Evolutionary conservation across 1,140 invertebrate species (phyloP).

Genomic region (Meloidogyne chitwoodi): DNA sequence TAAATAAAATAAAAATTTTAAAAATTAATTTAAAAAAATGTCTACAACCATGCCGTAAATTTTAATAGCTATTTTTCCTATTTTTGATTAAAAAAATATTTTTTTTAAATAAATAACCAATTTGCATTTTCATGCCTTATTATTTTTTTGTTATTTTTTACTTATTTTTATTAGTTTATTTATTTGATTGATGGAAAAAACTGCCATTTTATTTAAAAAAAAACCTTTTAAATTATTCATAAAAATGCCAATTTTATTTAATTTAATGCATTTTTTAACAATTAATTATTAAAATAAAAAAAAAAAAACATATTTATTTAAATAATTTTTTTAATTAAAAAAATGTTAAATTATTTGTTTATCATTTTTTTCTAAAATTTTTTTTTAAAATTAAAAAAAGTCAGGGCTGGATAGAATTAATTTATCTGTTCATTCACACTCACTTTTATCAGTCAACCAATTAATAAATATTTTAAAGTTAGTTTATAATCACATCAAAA

Average conservation of each 20-base stretch:
- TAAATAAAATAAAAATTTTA: too few relatives aligned
- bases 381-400: too few relatives aligned
- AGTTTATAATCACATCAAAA: too few relatives aligned
- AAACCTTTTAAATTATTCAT: neutral
- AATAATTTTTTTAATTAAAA: neutral
- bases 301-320: neutral
- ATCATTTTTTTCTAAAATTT: too few relatives aligned
- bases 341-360: neutral
- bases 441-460: too few relatives aligned
- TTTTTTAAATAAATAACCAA: neutral
- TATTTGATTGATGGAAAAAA: neutral
- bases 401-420: too few relatives aligned
- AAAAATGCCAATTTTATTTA: neutral
- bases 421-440: too few relatives aligned
- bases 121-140: neutral
- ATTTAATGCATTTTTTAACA: neutral
- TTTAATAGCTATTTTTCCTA: too few relatives aligned
- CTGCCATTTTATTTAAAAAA: neutral
- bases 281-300: neutral
- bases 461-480: too few relatives aligned
- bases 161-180: neutral
- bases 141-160: neutral
- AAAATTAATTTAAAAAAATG: too few relatives aligned
- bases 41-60: too few relatives aligned
- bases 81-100: neutral